Conservation (phyloP, 2,113 vertebrate species). For the Heliornis fulica region DNA sequence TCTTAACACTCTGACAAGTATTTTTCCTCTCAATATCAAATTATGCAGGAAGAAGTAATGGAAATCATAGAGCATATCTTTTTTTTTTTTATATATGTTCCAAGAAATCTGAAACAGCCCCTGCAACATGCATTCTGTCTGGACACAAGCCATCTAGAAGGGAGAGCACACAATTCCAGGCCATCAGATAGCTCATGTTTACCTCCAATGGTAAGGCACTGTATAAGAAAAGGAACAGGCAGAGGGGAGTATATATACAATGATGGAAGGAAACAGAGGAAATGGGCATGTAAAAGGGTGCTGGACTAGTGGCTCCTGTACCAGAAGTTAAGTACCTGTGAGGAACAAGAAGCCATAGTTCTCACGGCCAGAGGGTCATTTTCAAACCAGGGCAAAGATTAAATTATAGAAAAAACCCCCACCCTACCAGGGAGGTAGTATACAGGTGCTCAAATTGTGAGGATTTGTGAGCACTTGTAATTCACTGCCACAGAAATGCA, state of each 20-base stretch:
- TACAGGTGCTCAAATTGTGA: neutral
- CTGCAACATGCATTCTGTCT: neutral
- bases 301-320: neutral
- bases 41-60: neutral
- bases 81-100: neutral
- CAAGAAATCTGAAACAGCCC: neutral
- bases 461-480: neutral
- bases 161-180: neutral
- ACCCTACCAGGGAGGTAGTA: neutral
- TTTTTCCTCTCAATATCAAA: neutral
- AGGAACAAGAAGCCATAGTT: neutral
- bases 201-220: neutral
- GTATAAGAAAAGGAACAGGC: neutral
- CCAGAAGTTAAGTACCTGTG: neutral
- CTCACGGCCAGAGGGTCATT: neutral
- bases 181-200: neutral
- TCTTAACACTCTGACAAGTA: neutral
- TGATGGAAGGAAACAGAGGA: neutral
- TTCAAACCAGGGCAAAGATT: neutral
- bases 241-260: neutral
- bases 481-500: neutral
- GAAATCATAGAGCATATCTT: no score
- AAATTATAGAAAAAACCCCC: neutral
- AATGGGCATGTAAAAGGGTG: neutral
- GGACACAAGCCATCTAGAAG: neutral